A percentile compares a stretch with the other conserved stretches of the same genome.
These are phyloP conservation scores for Napeogenes inachia DNA, from an alignment of 2,888 invertebrate genomes.

Conservation along the genomic window DNA sequence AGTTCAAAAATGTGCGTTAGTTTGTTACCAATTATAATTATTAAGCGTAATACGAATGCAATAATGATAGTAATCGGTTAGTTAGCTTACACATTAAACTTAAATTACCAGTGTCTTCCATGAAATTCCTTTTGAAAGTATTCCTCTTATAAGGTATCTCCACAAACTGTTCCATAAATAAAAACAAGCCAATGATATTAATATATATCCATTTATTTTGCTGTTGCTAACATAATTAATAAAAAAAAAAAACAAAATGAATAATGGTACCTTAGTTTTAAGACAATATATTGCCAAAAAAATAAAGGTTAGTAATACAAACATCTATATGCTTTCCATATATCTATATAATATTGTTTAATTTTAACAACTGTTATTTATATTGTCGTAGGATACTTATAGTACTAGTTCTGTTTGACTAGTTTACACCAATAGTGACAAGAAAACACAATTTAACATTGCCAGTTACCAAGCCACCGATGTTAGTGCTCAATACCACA, in stretches of 20 bases:
- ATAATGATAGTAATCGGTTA: slow-evolving; percentile 22
- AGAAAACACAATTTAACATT: slow-evolving; percentile 23
- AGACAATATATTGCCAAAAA: slow-evolving; percentile 18
- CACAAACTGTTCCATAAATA: slow-evolving; percentile 46
- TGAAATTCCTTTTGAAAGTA: slow-evolving; percentile 31
- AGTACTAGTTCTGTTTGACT: slow-evolving; percentile 24
- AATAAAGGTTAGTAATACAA: slow-evolving; percentile 6
- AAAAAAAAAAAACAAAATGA: slow-evolving; percentile 40
- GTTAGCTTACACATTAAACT: slow-evolving; percentile 33
- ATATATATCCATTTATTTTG: slow-evolving; percentile 71
- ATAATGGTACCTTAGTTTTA: slow-evolving; percentile 19
- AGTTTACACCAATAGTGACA: slow-evolving; percentile 28
- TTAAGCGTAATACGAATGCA: slow-evolving; percentile 27
- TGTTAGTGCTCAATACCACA: slow-evolving; percentile 33
- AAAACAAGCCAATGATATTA: slow-evolving; percentile 68
- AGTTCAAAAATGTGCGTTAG: not conserved
- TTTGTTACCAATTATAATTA: slow-evolving; percentile 17
- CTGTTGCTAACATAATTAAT: slow-evolving; percentile 33
- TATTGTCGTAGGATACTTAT: slow-evolving; percentile 29
- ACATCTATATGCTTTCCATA: slow-evolving; percentile 24
- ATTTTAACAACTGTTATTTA: slow-evolving; percentile 25
- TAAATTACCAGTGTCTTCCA: slow-evolving; percentile 36
- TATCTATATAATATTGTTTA: slow-evolving; percentile 23
- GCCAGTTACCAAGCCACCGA: slow-evolving; percentile 37
- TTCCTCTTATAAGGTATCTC: slow-evolving; percentile 33